Evolutionary conservation across 1,140 invertebrate genomes (phyloP), one percentile per base, ranked within the genome.

Genomic region (Chionoecetes opilio): DNA sequence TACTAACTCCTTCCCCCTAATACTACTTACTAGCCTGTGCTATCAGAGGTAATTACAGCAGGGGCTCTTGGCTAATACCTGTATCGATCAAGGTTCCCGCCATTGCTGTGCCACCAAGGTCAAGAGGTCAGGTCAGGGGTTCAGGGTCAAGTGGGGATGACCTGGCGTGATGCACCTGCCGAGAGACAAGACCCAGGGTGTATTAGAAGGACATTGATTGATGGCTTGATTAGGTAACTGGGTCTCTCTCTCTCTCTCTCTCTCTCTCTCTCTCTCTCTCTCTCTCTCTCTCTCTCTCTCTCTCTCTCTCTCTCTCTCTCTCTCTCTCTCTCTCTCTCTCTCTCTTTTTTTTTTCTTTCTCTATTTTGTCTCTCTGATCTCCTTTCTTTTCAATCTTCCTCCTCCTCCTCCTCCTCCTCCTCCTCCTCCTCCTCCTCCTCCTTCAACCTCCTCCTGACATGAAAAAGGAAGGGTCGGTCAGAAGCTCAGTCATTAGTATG

Each of bases 181-280:
- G n/a, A n/a, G n/a, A n/a, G n/a, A n/a, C n/a, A n/a, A 86, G 84
- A 86, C 14, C 11, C 11, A 11, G 46, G 8, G 2, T 53, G 11
- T 0, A 53, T 53, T 17, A 53, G 21, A 17, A 53, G 21, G 46
- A 11, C 11, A 53, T 53, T 2, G 46, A 53, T 9, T 53, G n/a
- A n/a, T n/a, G n/a, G n/a, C n/a, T n/a, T n/a, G n/a, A n/a, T 53
- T 14, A 53, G 46, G 11, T 53, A 17, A 53, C 21, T 53, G 46
- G 38, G 21, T 53, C 11, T 14, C 0, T 53, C 46, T 53, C 46
- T 86, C 31, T 86, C 35, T 86, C 31, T 86, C 84, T 35, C 84
- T 86, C 84, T 34, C 84, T 53, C 46, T 53, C 84, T 86, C n/a
- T 86, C 84, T 86, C 35, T 35, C 31, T 35, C 35, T 86, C 11